Evolutionary conservation across 2,113 vertebrate species (phyloP).

Genomic region (Triplophysa tibetana): DNA sequence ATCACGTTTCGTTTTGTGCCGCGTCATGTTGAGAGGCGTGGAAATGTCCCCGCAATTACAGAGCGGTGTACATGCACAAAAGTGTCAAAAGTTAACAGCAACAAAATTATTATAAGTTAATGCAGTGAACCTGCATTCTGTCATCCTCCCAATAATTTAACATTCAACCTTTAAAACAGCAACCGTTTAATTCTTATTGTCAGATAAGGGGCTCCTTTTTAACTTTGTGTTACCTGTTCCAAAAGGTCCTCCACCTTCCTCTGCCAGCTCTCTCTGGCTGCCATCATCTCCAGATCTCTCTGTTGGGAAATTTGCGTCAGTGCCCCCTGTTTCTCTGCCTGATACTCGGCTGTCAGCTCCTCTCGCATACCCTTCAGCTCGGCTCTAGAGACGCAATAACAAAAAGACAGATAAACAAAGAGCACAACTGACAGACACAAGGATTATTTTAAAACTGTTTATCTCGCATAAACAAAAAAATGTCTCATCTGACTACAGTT

Average conservation of each 20-base stretch:
- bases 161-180: no score
- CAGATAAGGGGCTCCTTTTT: neutral
- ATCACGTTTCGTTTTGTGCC: no score
- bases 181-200: no score
- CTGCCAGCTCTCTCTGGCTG: slow-evolving; percentile 91
- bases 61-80: no score
- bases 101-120: no score
- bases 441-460: neutral
- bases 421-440: neutral
- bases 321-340: slow-evolving; percentile 87
- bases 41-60: no score
- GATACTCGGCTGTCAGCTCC: slow-evolving; percentile 88
- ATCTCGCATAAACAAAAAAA: no score
- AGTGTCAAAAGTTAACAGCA: no score
- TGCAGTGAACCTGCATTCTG: no score
- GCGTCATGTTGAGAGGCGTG: no score
- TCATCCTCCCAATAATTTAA: no score
- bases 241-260: slow-evolving; percentile 96
- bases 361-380: slow-evolving; percentile 87
- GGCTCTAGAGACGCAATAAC: slow-evolving; percentile 73
- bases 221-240: slow-evolving; percentile 81
- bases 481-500: neutral
- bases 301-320: slow-evolving; percentile 87
- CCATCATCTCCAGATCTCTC: slow-evolving; percentile 91
- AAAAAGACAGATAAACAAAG: neutral